Evolutionary conservation across 2,113 vertebrate genomes (phyloP).

Genomic region (Pyxicephalus adspersus): DNA sequence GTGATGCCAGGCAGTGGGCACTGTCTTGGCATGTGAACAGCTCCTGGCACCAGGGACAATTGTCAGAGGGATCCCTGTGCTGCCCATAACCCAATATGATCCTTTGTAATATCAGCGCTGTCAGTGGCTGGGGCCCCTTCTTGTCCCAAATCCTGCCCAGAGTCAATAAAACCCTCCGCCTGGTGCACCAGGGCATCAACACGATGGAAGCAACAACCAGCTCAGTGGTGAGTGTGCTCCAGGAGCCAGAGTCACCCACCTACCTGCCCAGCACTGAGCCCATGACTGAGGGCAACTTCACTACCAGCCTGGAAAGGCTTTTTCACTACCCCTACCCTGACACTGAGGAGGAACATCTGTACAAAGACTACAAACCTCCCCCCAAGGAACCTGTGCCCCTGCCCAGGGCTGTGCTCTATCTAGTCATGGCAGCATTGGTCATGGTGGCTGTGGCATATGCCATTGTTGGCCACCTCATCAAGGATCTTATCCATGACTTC

Average conservation of each 20-base stretch:
- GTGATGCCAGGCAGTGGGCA: no score
- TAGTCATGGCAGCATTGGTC: conserved; percentile 87
- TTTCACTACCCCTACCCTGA: conserved; percentile 80
- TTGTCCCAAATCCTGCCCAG: conserved; percentile 84
- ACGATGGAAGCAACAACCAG: conserved; percentile 77
- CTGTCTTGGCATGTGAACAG: no score
- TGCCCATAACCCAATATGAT: conserved; percentile 69
- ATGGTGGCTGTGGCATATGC: conserved; percentile 86
- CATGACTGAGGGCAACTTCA: conserved; percentile 79
- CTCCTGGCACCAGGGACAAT: no score
- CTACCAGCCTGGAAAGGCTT: conserved; percentile 80
- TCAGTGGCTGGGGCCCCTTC: conserved; percentile 86
- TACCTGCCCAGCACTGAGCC: conserved; percentile 77
- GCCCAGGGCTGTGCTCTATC: conserved; percentile 88
- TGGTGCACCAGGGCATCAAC: conserved; percentile 72
- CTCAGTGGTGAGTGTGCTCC: conserved; percentile 78
- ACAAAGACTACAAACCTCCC: conserved; percentile 80
- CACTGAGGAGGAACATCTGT: conserved; percentile 79
- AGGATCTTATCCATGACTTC: conserved; percentile 85
- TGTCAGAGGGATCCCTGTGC: not conserved
- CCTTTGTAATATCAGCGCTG: conserved; percentile 83
- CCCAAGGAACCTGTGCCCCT: conserved; percentile 79
- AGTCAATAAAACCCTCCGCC: conserved; percentile 79
- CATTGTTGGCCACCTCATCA: conserved; percentile 87
- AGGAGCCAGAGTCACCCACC: conserved; percentile 74